These are phyloP conservation scores for Drosophila gaucha DNA, from an alignment of 2,888 invertebrate genomes.

Conservation along the genomic window DNA sequence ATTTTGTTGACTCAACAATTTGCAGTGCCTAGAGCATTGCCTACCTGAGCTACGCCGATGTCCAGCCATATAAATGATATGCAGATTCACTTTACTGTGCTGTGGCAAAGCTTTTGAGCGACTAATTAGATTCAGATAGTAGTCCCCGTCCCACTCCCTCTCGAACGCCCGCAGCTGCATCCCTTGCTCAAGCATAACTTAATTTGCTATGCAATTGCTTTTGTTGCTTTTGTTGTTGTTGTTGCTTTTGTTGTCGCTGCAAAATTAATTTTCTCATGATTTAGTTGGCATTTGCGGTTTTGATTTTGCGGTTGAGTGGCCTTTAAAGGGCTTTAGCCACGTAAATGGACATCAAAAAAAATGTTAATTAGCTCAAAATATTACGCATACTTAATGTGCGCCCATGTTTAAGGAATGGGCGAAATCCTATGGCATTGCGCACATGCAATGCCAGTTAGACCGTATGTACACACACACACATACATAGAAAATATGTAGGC, in stretches of 20 bases:
- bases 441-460: constrained; percentile 42
- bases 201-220: constrained; percentile 67
- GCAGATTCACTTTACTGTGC: constrained; percentile 65
- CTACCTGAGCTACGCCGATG: constrained; percentile 19
- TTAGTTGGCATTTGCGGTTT: constrained; percentile 75
- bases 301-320: constrained; percentile 70
- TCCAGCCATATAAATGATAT: constrained; percentile 71
- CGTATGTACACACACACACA: not conserved
- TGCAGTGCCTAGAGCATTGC: not conserved
- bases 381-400: constrained; percentile 40
- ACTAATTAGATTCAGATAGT: constrained; percentile 69
- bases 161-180: constrained; percentile 10
- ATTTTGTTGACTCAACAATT: constrained; percentile 16
- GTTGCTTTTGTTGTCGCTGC: constrained; percentile 26
- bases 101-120: constrained; percentile 66
- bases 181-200: constrained; percentile 52
- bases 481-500: constrained; percentile 26
- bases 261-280: constrained; percentile 77
- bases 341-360: constrained; percentile 45
- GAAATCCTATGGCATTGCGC: not conserved
- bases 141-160: not conserved
- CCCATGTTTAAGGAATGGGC: not conserved
- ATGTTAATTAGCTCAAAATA: constrained; percentile 62
- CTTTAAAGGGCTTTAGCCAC: constrained; percentile 51
- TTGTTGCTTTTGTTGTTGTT: constrained; percentile 26